Conservation (phyloP, 2,113 vertebrate species). For the Campylorhamphus procurvoides region DNA sequence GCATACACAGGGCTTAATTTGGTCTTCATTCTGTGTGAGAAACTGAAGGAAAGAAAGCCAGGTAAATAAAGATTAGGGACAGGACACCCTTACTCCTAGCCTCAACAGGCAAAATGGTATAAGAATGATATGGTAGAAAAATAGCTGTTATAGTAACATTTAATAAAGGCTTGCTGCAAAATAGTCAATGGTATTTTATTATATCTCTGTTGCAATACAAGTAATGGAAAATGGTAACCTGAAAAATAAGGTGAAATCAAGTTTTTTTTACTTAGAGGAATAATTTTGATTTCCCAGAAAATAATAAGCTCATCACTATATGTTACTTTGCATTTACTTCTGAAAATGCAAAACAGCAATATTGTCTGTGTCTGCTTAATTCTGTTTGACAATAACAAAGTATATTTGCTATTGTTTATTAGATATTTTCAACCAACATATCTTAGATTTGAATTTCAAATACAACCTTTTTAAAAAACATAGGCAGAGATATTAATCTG, state of each 20-base stretch:
- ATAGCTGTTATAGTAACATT: slow-evolving; percentile 47
- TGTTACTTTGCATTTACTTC: slow-evolving; percentile 53
- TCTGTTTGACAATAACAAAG: slow-evolving; percentile 67
- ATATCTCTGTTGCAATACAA: slow-evolving; percentile 39
- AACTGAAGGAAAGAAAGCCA: background rate
- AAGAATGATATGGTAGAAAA: background rate
- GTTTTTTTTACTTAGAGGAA: slow-evolving; percentile 62
- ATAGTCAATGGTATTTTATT: slow-evolving; percentile 4
- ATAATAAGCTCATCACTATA: slow-evolving; percentile 45
- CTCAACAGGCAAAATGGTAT: background rate
- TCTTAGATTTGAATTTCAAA: slow-evolving; percentile 77
- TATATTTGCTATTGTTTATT: slow-evolving; percentile 70
- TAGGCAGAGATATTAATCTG: slow-evolving; percentile 66
- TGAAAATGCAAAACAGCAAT: slow-evolving; percentile 51
- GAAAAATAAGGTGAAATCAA: slow-evolving; percentile 51
- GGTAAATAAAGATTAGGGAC: background rate
- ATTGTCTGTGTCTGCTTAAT: slow-evolving; percentile 64
- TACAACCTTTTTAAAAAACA: slow-evolving; percentile 71
- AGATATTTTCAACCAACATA: slow-evolving; percentile 66
- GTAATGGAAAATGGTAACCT: slow-evolving; percentile 64
- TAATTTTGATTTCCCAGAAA: slow-evolving; percentile 67
- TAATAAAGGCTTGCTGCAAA: slow-evolving; percentile 59
- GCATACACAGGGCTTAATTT: background rate
- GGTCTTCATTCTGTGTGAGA: background rate
- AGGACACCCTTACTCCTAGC: background rate